phyloP scores from a whole-genome alignment of 2,797 vertebrate genomes.

The Ptychadena robeensis region DNA sequence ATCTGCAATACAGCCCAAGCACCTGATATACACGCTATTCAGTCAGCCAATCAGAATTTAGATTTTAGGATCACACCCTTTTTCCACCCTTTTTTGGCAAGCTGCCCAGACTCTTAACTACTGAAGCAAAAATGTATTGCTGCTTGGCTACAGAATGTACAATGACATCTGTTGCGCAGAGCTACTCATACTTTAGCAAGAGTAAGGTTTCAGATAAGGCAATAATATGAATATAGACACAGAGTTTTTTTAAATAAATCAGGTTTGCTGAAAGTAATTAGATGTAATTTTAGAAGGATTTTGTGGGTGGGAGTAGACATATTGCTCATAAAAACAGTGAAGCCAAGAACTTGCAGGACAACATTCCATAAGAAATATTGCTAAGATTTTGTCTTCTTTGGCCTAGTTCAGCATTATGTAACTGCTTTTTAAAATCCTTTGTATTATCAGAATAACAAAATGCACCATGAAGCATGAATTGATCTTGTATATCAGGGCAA shows the following conservation, averaged over 20 bases:
- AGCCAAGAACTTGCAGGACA: background rate
- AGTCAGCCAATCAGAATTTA: slow-evolving; percentile 26
- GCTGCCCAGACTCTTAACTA: slow-evolving; percentile 21
- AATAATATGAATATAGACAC: no score
- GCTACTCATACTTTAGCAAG: background rate
- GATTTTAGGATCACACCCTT: slow-evolving; percentile 29
- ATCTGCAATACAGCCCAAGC: slow-evolving; percentile 9
- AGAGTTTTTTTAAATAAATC: no score
- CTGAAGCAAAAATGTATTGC: background rate
- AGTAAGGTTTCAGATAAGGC: background rate
- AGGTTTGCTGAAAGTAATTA: no score
- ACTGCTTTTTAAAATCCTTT: background rate
- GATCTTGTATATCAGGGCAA: no score
- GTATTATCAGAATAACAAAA: background rate
- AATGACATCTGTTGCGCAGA: slow-evolving; percentile 28
- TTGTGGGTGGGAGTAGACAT: no score
- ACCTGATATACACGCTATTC: slow-evolving; percentile 51
- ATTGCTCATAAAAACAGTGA: background rate
- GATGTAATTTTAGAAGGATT: no score
- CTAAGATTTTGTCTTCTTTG: background rate
- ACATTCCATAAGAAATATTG: background rate
- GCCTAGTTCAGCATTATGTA: background rate
- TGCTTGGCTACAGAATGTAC: slow-evolving; percentile 9
- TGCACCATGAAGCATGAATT: no score
- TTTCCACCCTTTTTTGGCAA: slow-evolving; percentile 13